Evolutionary conservation across 2,888 invertebrate genomes (phyloP).

Genomic region (Slavum lentiscoides): DNA sequence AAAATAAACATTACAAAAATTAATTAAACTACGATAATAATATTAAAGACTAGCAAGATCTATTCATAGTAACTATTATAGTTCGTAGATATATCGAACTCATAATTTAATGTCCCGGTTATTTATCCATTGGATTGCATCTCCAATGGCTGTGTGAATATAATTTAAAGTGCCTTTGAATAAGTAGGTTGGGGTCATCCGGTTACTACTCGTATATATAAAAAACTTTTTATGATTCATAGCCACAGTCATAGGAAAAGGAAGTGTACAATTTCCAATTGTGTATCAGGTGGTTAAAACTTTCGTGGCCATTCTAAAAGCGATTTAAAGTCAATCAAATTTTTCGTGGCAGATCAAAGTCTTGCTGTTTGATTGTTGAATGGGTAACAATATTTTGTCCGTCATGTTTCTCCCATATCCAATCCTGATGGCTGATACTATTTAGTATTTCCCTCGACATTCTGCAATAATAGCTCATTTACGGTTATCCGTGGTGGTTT

Average conservation of each 20-base stretch:
- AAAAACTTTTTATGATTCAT: not conserved
- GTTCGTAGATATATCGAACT: too few species aligned
- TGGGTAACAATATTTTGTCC: not conserved
- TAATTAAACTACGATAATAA: too few species aligned
- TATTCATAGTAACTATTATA: too few species aligned
- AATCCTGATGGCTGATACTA: not conserved
- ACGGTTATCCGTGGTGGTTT: not conserved
- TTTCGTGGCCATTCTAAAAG: not conserved
- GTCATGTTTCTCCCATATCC: not conserved
- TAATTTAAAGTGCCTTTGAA: too few species aligned
- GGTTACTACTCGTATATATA: not conserved
- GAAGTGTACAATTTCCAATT: not conserved
- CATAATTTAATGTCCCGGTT: too few species aligned
- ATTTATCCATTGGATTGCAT: too few species aligned
- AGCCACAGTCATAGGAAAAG: not conserved
- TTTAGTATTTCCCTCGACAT: not conserved
- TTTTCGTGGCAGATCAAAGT: not conserved
- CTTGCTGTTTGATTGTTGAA: not conserved
- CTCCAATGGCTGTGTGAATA: too few species aligned
- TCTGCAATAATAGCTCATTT: not conserved
- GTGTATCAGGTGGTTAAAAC: not conserved
- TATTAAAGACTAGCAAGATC: too few species aligned
- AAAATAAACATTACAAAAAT: too few species aligned
- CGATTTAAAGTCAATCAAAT: not conserved
- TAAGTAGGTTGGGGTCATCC: too few species aligned